Conservation (phyloP, 2,888 invertebrate genomes). For the Listrodromus nycthemerus region DNA sequence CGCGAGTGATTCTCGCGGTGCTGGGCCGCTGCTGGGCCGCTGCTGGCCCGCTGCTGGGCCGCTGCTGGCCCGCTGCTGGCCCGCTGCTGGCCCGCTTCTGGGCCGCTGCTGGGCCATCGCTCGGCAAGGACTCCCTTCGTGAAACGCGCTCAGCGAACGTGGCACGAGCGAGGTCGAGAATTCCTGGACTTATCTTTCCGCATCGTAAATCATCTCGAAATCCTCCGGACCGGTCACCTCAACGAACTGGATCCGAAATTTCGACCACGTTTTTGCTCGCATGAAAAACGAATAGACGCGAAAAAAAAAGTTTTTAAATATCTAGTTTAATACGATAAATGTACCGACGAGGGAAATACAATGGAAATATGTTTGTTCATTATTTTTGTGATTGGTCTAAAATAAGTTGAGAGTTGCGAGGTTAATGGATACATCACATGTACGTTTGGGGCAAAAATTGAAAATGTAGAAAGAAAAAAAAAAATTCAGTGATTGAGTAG, state of each 20-base stretch:
- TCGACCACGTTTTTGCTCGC: no score
- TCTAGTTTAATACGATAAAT: no score
- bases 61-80: constrained; percentile 8
- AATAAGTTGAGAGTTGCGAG: no score
- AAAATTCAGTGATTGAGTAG: no score
- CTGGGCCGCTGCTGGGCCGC: constrained; percentile 9
- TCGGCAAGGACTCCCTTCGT: constrained; percentile 67
- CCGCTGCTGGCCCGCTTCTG: neutral
- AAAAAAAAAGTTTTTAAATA: no score
- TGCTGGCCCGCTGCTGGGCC: neutral
- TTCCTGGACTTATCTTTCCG: neutral
- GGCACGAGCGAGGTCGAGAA: constrained; percentile 31
- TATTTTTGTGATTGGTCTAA: no score
- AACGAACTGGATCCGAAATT: neutral
- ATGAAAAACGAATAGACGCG: neutral
- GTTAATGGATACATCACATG: no score
- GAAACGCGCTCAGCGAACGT: constrained; percentile 67
- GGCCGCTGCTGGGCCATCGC: constrained; percentile 37
- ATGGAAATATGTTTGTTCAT: no score
- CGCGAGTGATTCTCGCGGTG: constrained; percentile 25
- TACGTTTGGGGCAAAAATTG: no score
- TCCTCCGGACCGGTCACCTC: no score
- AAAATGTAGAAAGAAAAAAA: no score
- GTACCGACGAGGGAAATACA: no score
- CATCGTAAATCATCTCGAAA: constrained; percentile 8